Percentiles rank a stretch among this genome's conserved stretches.
These are phyloP conservation scores for Scaptomyza caliginosa DNA, from an alignment of 2,888 invertebrate species.

Conservation along the genomic window DNA sequence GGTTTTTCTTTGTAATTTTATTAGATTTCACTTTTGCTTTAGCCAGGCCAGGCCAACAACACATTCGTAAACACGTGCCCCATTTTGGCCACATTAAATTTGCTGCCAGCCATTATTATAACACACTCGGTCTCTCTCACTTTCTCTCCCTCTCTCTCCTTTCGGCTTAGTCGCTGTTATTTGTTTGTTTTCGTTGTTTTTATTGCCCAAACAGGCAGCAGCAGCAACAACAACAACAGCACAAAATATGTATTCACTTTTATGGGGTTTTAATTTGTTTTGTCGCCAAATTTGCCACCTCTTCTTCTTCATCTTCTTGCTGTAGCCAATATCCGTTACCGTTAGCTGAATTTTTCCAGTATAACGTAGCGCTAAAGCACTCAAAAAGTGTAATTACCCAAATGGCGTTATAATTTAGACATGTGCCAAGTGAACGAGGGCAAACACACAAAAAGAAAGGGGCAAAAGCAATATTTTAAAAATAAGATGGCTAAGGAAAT, in stretches of 20 bases:
- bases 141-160: background rate
- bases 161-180: conserved; percentile 19
- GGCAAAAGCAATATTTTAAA: background rate
- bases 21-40: conserved; percentile 62
- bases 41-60: conserved; percentile 1
- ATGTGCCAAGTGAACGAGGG: conserved; percentile 12
- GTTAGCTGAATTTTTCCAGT: conserved; percentile 37
- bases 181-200: conserved; percentile 49
- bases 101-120: conserved; percentile 58
- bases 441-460: background rate
- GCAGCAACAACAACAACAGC: conserved; percentile 44
- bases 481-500: too few relatives aligned
- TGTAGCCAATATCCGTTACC: conserved; percentile 58
- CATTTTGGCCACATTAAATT: conserved; percentile 61
- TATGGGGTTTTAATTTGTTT: conserved; percentile 79
- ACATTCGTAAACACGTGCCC: conserved; percentile 12
- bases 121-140: conserved; percentile 18
- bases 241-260: conserved; percentile 72
- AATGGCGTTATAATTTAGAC: conserved; percentile 74
- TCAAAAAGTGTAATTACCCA: conserved; percentile 75
- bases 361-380: conserved; percentile 58
- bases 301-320: conserved; percentile 1
- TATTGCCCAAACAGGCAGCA: conserved; percentile 62
- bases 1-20: conserved; percentile 60
- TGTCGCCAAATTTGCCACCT: conserved; percentile 65